These are phyloP conservation scores for Pan troglodytes DNA, from an alignment of 2,113 vertebrate species.

Conservation along the genomic window DNA sequence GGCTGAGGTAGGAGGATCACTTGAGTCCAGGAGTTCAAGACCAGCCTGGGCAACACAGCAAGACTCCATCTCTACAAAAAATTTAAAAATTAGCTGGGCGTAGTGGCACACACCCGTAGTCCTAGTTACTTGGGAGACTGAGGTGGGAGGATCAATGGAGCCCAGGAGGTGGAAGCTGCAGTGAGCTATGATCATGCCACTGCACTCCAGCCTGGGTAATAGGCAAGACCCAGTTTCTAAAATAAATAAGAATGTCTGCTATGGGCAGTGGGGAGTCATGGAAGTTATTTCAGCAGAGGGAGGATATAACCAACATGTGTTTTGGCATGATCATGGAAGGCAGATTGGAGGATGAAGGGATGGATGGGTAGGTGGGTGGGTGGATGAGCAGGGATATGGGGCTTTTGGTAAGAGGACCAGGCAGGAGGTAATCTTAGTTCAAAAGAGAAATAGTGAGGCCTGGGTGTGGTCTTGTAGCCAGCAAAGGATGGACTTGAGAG, in stretches of 20 bases:
- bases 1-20: too few relatives aligned
- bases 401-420: neutral
- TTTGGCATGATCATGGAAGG: neutral
- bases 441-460: neutral
- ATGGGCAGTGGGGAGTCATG: neutral
- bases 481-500: neutral
- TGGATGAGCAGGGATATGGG: neutral
- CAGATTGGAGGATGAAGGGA: neutral
- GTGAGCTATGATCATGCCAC: too few relatives aligned
- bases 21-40: too few relatives aligned
- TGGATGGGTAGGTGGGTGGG: neutral
- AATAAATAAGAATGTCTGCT: neutral
- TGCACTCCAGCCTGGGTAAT: too few relatives aligned
- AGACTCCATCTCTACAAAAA: too few relatives aligned
- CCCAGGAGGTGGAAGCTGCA: too few relatives aligned
- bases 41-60: too few relatives aligned
- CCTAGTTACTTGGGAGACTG: too few relatives aligned
- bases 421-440: neutral
- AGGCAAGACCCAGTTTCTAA: too few relatives aligned
- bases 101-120: too few relatives aligned
- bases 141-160: too few relatives aligned
- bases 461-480: neutral
- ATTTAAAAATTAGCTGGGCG: too few relatives aligned
- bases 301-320: neutral
- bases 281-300: constrained; percentile 9